Base-by-base conservation (phyloP, 2,888 invertebrate species). In the Cephus spinipes region DNA sequence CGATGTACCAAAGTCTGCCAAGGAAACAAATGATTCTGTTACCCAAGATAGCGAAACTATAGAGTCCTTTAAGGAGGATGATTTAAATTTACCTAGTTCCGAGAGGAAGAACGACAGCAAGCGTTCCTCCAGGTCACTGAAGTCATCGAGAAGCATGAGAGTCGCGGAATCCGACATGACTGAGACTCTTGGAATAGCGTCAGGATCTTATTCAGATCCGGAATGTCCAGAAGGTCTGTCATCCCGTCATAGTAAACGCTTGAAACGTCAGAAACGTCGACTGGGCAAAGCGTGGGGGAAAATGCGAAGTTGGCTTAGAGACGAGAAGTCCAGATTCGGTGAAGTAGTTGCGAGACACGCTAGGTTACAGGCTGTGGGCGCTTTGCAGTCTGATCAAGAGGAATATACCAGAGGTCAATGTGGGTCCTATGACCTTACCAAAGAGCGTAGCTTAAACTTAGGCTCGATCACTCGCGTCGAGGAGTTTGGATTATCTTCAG, bases 321-420 rank as follows among this genome's bases (percentile, higher is more conserved):
- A 90, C 68, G 91, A 91, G 78, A 89, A 85, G 73, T 81, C 84
- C 4, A 88, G 82, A 74, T 80, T 91, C 78, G 88, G 88, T 79
- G 89, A 90, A 55, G 89, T 90, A 4, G 88, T 90, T 23, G 85
- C 86, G 55, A 86, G 86, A 68, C 90, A 91, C 83, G 90, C 90
- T 12, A 85, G 85, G 73, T 74, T 90, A 79, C 90, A 90, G 68
- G 87, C 87, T 6, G 88, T 90, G 31, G 87, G 90, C 0, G 87
- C 88, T 1, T 77, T 86, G 23, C 80, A 82, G 23, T 55, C 55
- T 55, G 55, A 55, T 23, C 73, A 80, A 12, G 78, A 79, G 31
- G 86, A 84, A 6, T 68, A 79, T 34, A 74, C 81, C 69, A 79
- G 73, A 9, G 55, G 73, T 74, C 83, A 83, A 30, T 81, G 83